These are phyloP conservation scores for Colinus virginianus DNA, from an alignment of 2,113 vertebrate species.

Conservation along the genomic window DNA sequence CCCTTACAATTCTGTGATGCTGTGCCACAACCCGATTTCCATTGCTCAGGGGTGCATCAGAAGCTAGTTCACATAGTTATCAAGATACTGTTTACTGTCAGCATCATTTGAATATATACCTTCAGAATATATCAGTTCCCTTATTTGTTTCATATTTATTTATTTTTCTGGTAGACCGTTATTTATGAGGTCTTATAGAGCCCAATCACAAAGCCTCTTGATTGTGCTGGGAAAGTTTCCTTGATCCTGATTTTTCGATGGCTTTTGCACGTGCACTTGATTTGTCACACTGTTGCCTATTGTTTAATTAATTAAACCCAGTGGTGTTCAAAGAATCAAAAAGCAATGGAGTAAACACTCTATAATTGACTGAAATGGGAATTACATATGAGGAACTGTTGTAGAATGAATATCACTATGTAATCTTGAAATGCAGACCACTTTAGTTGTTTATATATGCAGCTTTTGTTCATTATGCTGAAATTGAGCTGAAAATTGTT, in stretches of 20 bases:
- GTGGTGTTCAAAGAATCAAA: constrained; percentile 31
- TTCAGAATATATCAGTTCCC: not conserved
- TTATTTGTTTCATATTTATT: not conserved
- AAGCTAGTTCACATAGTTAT: not conserved
- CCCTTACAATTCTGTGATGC: too few relatives aligned
- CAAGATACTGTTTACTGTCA: not conserved
- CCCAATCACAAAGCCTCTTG: not conserved
- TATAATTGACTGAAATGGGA: constrained; percentile 64
- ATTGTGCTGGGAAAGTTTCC: not conserved
- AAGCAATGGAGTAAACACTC: constrained; percentile 9
- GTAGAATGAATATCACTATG: not conserved
- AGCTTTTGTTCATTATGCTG: constrained; percentile 27
- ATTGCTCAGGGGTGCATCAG: not conserved
- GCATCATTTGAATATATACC: not conserved
- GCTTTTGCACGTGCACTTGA: constrained; percentile 16
- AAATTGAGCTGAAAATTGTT: constrained; percentile 57
- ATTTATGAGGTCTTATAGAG: not conserved
- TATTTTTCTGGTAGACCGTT: not conserved
- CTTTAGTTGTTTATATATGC: constrained; percentile 27
- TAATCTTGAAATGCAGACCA: constrained; percentile 10
- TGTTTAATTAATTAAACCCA: constrained; percentile 53
- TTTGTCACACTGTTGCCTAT: constrained; percentile 32
- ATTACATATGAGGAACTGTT: constrained; percentile 8
- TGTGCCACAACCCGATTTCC: not conserved
- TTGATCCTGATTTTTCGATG: not conserved